Percentiles rank a stretch among this genome's conserved stretches.
These are phyloP conservation scores for Rhombomys opimus DNA, from an alignment of 2,113 vertebrate species.

Conservation along the genomic window DNA sequence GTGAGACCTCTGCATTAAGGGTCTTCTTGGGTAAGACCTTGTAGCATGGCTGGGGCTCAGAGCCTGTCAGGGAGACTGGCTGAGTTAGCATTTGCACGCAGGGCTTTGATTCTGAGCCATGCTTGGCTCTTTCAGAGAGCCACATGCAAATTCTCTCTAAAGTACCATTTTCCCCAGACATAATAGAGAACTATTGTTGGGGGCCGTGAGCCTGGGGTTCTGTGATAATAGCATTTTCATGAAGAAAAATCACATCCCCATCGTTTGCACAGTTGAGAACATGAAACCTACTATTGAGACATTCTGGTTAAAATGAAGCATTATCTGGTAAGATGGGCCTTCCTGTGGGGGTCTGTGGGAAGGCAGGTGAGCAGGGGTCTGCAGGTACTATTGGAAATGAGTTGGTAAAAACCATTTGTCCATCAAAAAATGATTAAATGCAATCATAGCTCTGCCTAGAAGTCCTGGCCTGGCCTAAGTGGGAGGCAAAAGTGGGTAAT, in stretches of 20 bases:
- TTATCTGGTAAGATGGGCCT: background rate
- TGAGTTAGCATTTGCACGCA: background rate
- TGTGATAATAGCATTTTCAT: conserved; percentile 59
- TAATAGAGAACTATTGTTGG: background rate
- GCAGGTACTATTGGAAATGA: conserved; percentile 30
- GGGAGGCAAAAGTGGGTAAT: conserved; percentile 47
- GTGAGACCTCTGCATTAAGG: background rate
- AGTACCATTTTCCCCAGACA: conserved; percentile 49
- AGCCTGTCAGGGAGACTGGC: background rate
- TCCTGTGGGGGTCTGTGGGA: background rate
- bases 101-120: background rate
- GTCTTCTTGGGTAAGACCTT: background rate
- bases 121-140: conserved; percentile 49
- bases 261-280: background rate
- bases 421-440: conserved; percentile 54
- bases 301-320: conserved; percentile 60
- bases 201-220: conserved; percentile 27
- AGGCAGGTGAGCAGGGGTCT: conserved; percentile 15
- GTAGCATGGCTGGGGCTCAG: background rate
- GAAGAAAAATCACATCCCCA: conserved; percentile 47
- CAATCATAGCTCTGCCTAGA: conserved; percentile 35
- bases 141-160: conserved; percentile 58
- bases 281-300: conserved; percentile 60
- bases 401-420: conserved; percentile 21
- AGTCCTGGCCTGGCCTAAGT: background rate